phyloP scores from a whole-genome alignment of 2,113 vertebrate genomes.

The Melanerpes aurifrons region DNA sequence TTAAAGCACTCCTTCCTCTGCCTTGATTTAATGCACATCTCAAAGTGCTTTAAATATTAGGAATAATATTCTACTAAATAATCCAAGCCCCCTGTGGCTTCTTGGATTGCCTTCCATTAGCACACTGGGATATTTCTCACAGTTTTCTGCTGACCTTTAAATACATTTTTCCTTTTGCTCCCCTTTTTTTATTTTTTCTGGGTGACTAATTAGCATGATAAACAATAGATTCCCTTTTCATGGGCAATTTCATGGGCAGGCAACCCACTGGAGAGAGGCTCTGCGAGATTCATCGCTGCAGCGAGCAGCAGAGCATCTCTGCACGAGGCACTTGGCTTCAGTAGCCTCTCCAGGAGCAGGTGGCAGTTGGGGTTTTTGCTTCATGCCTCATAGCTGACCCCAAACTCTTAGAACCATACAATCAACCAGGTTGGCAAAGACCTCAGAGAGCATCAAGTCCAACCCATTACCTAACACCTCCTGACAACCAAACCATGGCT shows the following conservation, averaged over 20 bases:
- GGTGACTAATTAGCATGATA: neutral
- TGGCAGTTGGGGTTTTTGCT: neutral
- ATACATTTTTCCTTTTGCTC: neutral
- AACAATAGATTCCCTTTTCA: neutral
- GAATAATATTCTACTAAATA: neutral
- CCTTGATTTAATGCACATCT: neutral
- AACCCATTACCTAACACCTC: too few species aligned
- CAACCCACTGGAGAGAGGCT: neutral
- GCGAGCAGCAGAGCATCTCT: neutral
- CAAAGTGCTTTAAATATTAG: constrained; percentile 7
- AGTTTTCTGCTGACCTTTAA: constrained; percentile 29
- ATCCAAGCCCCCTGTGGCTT: neutral
- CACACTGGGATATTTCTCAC: neutral
- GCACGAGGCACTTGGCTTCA: neutral
- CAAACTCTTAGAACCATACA: too few species aligned
- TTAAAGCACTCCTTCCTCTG: neutral
- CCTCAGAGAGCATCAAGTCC: too few species aligned
- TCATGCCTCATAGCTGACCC: neutral
- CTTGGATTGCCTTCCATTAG: neutral
- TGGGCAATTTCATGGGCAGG: neutral
- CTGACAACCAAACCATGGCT: too few species aligned
- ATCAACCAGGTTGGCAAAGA: too few species aligned
- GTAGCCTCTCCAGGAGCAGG: neutral
- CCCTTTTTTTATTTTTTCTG: too few species aligned
- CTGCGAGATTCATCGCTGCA: neutral